These are phyloP conservation scores for Catotricha subobsoleta DNA, from an alignment of 2,888 invertebrate genomes.

Conservation along the genomic window DNA sequence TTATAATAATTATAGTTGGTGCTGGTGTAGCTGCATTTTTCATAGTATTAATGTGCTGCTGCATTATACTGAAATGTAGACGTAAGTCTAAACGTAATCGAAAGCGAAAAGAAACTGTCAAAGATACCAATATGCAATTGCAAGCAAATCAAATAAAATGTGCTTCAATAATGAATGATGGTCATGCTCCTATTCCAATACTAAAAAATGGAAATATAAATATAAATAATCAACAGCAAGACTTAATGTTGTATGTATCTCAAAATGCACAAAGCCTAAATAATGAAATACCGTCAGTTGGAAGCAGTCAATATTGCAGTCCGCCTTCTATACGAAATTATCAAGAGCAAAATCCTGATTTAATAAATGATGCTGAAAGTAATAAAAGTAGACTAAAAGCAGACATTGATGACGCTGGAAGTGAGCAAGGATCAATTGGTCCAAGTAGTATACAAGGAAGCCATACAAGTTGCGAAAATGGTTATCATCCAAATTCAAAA, in stretches of 20 bases:
- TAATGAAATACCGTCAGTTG: slow-evolving; percentile 17
- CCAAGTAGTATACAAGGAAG: slow-evolving; percentile 18
- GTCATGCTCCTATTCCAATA: slow-evolving; percentile 31
- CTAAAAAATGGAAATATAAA: slow-evolving; percentile 38
- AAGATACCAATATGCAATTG: slow-evolving; percentile 2
- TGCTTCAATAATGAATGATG: slow-evolving; percentile 22
- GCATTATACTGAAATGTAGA: slow-evolving; percentile 41
- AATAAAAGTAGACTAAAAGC: slow-evolving; percentile 30
- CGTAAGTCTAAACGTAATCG: slow-evolving; percentile 21
- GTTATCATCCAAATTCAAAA: slow-evolving; percentile 17
- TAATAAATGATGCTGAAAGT: slow-evolving; percentile 59
- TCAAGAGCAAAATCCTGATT: slow-evolving; percentile 57
- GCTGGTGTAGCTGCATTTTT: slow-evolving; percentile 45
- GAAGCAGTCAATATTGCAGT: slow-evolving; percentile 11
- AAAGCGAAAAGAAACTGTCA: slow-evolving; percentile 19
- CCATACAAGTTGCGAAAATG: slow-evolving; percentile 20
- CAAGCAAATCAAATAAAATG: slow-evolving; percentile 18
- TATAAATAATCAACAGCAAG: slow-evolving; percentile 36
- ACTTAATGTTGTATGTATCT: slow-evolving; percentile 35
- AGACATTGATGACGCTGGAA: slow-evolving; percentile 27
- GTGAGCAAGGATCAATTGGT: slow-evolving; percentile 21
- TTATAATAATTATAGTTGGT: slow-evolving; percentile 48
- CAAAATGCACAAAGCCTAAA: slow-evolving; percentile 20
- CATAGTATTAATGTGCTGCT: slow-evolving; percentile 43
- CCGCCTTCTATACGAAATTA: slow-evolving; percentile 34